Evolutionary conservation across 2,113 vertebrate species (phyloP), one percentile per base, ranked within the genome.

Genomic region (Cottus gobio): DNA sequence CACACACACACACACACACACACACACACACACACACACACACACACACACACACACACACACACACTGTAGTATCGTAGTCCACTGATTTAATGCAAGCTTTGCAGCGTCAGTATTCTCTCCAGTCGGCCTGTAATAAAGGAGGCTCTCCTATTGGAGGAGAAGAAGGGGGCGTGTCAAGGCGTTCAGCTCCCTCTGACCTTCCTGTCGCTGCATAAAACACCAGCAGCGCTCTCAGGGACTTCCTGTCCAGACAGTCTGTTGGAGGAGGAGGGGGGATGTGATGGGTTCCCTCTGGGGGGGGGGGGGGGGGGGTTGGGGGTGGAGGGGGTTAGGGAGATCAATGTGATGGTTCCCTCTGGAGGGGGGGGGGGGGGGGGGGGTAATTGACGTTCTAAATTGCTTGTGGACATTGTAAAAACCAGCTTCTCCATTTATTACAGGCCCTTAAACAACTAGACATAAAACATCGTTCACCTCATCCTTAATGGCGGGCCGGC

Each of bases 381-480:
- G 70, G 75, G 68, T 92, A 91, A 93, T 91, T 85, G 91, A 76
- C 75, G 63, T 85, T 91, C 91, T 91, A 85, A 95, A 90, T 90
- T 81, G 80, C 89, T 90, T 86, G 86, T 85, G 87, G 93, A 84
- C 56, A 93, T 87, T 88, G 88, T 93, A 94, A 95, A 94, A 96
- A 88, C 74, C 90, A 87, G 79, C 89, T 90, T 95, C 91, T 92
- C 71, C 71, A 91, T 90, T 93, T 89, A 90, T 79, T 87, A 93
- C 71, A 63, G 79, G 79, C 67, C 86, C 91, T 85, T 93, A 85
- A 94, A 92, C 93, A 94, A 85, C 66, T 48, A 83, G 87, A 77
- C 83, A 82, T 89, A 91, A 93, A 85, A 88, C 90, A 92, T 72
- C 71, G 84, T 78, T 80, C 84, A 80, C 74, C 77, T 82, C 63